phyloP scores from a whole-genome alignment of 2,113 vertebrate genomes.

The Prionailurus viverrinus region DNA sequence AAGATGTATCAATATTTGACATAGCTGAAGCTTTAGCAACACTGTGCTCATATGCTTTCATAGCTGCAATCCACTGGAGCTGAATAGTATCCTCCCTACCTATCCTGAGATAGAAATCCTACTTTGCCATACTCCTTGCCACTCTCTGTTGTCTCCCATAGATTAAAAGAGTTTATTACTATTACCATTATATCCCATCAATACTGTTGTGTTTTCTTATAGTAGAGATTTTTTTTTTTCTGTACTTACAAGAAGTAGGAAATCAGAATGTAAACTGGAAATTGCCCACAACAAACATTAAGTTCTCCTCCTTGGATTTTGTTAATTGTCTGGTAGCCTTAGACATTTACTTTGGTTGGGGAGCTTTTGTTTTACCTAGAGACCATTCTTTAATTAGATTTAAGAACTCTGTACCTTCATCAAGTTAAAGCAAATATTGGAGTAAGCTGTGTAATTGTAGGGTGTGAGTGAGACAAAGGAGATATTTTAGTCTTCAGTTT shows the following conservation, averaged over 20 bases:
- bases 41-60: not conserved
- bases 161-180: not conserved
- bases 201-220: not conserved
- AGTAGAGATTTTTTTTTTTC: not conserved
- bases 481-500: not conserved
- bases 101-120: not conserved
- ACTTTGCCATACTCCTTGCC: not conserved
- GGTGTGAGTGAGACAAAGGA: slow-evolving; percentile 56
- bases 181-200: not conserved
- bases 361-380: not conserved
- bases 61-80: not conserved
- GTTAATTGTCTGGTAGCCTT: not conserved
- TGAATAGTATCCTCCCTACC: not conserved
- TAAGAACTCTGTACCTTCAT: not conserved
- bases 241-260: not conserved
- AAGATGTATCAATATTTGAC: not conserved
- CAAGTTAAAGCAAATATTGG: not conserved
- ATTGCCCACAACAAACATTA: not conserved
- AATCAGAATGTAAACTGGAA: not conserved
- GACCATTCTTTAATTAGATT: not conserved
- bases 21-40: not conserved
- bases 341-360: not conserved
- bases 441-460: slow-evolving; percentile 44
- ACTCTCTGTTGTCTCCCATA: not conserved
- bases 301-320: not conserved